These are phyloP conservation scores for Rhinoptilus africanus DNA, from an alignment of 2,113 vertebrate genomes.

Conservation along the genomic window DNA sequence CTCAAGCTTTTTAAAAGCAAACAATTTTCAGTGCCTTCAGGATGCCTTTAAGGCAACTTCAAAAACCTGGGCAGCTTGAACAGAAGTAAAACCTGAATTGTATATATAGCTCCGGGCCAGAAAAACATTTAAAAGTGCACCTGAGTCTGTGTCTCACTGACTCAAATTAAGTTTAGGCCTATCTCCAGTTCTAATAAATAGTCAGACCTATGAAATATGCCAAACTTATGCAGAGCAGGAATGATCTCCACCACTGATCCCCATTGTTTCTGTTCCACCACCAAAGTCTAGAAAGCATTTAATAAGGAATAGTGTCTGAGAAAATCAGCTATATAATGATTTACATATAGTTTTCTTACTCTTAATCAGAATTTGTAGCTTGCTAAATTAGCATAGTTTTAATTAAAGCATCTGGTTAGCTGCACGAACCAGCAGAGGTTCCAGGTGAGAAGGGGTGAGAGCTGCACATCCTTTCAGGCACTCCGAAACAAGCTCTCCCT, in stretches of 20 bases:
- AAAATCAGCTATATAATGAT: background rate
- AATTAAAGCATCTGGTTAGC: background rate
- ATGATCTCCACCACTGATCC: background rate
- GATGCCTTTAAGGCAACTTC: background rate
- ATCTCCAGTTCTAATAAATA: background rate
- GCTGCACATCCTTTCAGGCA: background rate
- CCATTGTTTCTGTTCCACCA: background rate
- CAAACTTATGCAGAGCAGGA: background rate
- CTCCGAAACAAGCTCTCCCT: background rate
- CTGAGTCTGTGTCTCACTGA: background rate
- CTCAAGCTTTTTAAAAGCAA: background rate
- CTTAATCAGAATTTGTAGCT: background rate
- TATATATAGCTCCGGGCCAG: background rate
- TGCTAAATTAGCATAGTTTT: background rate
- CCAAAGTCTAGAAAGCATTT: background rate
- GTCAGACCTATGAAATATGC: background rate
- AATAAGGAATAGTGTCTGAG: background rate
- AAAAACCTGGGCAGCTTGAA: background rate
- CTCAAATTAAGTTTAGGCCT: background rate
- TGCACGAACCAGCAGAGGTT: background rate
- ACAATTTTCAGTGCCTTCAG: background rate
- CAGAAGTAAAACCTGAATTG: background rate
- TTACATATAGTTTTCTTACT: background rate
- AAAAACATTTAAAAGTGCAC: background rate
- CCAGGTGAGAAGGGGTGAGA: background rate